Base-by-base conservation (phyloP, 1,140 invertebrate species). In the Euura saliciscinereae region DNA sequence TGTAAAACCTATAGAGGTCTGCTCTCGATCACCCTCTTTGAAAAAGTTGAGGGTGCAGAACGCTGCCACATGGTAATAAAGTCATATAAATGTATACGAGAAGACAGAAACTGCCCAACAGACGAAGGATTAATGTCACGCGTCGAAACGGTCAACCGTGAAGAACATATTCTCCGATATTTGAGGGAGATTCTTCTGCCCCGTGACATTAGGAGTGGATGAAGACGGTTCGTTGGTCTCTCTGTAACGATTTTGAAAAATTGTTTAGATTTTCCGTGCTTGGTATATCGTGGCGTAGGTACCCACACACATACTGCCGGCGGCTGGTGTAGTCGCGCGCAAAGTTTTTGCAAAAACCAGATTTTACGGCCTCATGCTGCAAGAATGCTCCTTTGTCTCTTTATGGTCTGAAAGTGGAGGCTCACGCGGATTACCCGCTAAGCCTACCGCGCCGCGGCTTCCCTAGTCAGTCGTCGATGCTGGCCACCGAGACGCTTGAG, bases 401-500 rank as follows among this genome's bases (percentile, higher is more conserved):
- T 87, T 87, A 87, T 85, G 83, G 82, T 82, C 81, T 81, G 81
- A 86, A 87, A 87, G 83, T 87, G 84, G 51, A 59, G 51, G 83
- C 78, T 68, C 73, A 73, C 74, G 78, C 76, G 71, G 74, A 51
- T 78, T 71, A 46, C 70, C 71, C 73, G 70, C 75, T 76, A 72
- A 73, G 73, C 79, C 72, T 70, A 64, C 74, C 70, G 66, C 74
- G 73, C 75, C 75, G 65, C 71, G 72, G 73, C 73, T 73, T 28
- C 66, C 66, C 43, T 67, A 10, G 28, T 28, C 28, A 28, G 28
- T 28, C 28, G 28, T 28, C 28, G 43, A 67, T 42, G 8, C 28
- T 8, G 51, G 51, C 28, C 66, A 67, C 43, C 43, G 73, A n/a
- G 77, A 79, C 73, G 74, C 74, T 75, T 51, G 72, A 74, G 80